Evolutionary conservation across 2,888 invertebrate species (phyloP).

Genomic region (Margaritifera margaritifera): DNA sequence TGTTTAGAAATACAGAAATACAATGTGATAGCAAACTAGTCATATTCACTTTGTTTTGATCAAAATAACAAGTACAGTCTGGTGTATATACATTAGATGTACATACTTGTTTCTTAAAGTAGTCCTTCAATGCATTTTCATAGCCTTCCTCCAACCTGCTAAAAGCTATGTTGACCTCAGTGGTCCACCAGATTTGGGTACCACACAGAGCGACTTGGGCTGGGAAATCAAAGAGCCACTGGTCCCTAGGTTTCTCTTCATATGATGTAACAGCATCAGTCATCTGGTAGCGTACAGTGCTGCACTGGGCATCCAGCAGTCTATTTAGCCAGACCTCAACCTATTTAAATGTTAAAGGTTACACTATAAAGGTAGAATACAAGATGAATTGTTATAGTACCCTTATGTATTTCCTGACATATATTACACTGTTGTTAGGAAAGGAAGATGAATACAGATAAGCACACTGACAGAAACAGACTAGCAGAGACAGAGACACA

Average conservation of each 20-base stretch:
- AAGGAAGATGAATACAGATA: too few relatives aligned
- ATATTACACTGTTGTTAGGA: too few relatives aligned
- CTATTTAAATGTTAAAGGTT: slow-evolving; percentile 69
- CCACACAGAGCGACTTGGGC: slow-evolving; percentile 95
- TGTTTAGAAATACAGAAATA: too few relatives aligned
- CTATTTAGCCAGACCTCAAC: slow-evolving; percentile 94
- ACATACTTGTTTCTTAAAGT: slow-evolving; percentile 80
- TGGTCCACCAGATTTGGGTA: slow-evolving; percentile 98
- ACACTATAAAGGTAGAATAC: too few relatives aligned
- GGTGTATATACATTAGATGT: too few relatives aligned
- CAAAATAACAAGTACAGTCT: too few relatives aligned
- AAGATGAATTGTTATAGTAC: too few relatives aligned
- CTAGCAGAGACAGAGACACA: too few relatives aligned
- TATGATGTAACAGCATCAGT: slow-evolving; percentile 90
- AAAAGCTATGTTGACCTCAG: slow-evolving; percentile 93
- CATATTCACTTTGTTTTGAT: too few relatives aligned
- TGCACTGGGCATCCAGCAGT: slow-evolving; percentile 89
- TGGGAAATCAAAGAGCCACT: slow-evolving; percentile 96
- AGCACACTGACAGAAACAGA: too few relatives aligned
- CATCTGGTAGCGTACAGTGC: slow-evolving; percentile 86
- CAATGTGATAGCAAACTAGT: too few relatives aligned
- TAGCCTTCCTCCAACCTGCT: slow-evolving; percentile 93
- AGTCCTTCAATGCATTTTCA: slow-evolving; percentile 96
- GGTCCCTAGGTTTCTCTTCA: slow-evolving; percentile 95
- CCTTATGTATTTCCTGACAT: too few relatives aligned